These are phyloP conservation scores for Dermolepida albohirtum DNA, from an alignment of 2,888 invertebrate genomes.

Conservation along the genomic window DNA sequence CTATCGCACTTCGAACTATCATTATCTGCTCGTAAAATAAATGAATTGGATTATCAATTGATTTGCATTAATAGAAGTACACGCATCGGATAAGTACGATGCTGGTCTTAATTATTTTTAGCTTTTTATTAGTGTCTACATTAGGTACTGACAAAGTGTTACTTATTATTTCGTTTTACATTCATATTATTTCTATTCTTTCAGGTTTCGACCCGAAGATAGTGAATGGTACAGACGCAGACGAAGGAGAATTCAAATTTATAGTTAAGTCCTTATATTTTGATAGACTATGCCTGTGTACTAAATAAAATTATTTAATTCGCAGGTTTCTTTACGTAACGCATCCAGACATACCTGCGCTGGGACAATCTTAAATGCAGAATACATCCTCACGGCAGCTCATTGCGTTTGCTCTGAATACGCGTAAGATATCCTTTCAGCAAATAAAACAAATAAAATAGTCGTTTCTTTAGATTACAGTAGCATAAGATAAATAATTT, in stretches of 20 bases:
- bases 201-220: conserved; percentile 38
- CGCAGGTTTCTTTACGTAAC: conserved; percentile 47
- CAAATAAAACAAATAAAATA: too few species aligned
- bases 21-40: too few species aligned
- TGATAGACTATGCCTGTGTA: background rate
- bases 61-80: too few species aligned
- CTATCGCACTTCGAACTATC: too few species aligned
- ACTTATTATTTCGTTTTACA: too few species aligned
- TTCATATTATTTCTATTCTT: background rate
- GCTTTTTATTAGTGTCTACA: too few species aligned
- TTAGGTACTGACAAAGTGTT: too few species aligned
- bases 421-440: conserved; percentile 5
- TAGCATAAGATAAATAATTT: too few species aligned
- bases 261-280: conserved; percentile 44
- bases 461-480: too few species aligned
- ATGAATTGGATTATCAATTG: too few species aligned
- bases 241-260: conserved; percentile 50
- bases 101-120: too few species aligned
- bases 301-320: conserved; percentile 15
- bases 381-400: conserved; percentile 49
- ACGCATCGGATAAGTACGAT: too few species aligned
- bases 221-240: conserved; percentile 50
- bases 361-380: conserved; percentile 47
- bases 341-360: conserved; percentile 48
- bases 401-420: conserved; percentile 45